phyloP scores from a whole-genome alignment of 2,888 invertebrate genomes.

The Hyposoter dolosus region DNA sequence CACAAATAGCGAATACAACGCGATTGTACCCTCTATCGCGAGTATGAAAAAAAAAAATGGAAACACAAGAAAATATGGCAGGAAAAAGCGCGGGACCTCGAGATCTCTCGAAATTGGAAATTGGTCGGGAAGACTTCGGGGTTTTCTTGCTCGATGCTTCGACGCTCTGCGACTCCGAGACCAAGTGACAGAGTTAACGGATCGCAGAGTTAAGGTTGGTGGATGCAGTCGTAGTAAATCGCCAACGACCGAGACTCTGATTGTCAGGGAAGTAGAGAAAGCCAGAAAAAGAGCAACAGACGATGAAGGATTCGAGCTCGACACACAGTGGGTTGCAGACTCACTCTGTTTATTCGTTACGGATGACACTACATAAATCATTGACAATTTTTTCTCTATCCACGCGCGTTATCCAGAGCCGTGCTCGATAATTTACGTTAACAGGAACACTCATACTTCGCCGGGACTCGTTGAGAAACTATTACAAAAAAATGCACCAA shows the following conservation, averaged over 20 bases:
- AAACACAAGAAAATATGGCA: background rate
- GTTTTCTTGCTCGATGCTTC: slow-evolving; percentile 36
- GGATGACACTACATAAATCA: slow-evolving; percentile 25
- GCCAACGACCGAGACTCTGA: slow-evolving; percentile 52
- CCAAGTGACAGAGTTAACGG: slow-evolving; percentile 73
- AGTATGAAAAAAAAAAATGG: slow-evolving; percentile 5
- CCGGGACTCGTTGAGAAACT: slow-evolving; percentile 25
- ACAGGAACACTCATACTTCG: slow-evolving; percentile 17
- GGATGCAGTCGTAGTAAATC: slow-evolving; percentile 59
- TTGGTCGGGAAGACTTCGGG: slow-evolving; percentile 33
- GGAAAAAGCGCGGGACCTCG: background rate
- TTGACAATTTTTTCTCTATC: slow-evolving; percentile 4
- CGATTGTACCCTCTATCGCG: background rate
- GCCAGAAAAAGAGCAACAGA: slow-evolving; percentile 21
- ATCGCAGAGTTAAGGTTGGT: slow-evolving; percentile 62
- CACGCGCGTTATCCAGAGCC: background rate
- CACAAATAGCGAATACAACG: background rate
- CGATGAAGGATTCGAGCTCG: slow-evolving; percentile 26
- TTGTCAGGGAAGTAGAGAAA: slow-evolving; percentile 38
- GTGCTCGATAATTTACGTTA: slow-evolving; percentile 15
- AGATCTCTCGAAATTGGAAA: background rate
- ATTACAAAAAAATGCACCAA: background rate
- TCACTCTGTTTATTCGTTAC: slow-evolving; percentile 38
- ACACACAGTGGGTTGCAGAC: slow-evolving; percentile 62
- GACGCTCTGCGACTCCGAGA: slow-evolving; percentile 71